These are phyloP conservation scores for Zygothrica quintamaculata DNA, from an alignment of 2,888 invertebrate species.

Conservation along the genomic window DNA sequence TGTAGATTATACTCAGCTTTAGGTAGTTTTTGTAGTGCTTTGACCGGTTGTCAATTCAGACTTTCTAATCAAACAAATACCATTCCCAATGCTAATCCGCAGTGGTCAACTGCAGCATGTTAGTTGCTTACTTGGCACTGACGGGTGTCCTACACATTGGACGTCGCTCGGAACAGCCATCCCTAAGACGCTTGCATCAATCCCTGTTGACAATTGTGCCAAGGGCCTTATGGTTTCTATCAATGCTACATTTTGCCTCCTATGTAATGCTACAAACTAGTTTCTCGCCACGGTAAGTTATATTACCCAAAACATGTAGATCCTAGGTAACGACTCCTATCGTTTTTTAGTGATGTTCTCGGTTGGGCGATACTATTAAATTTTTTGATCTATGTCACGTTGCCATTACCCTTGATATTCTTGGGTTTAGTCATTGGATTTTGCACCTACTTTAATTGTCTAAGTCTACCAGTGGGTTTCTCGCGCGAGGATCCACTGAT, in stretches of 20 bases:
- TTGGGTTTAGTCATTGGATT: slow-evolving; percentile 87
- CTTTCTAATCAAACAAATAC: not conserved
- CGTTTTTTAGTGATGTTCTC: slow-evolving; percentile 86
- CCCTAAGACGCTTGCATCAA: slow-evolving; percentile 58
- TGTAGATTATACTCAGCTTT: no score
- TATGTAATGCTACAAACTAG: slow-evolving; percentile 87
- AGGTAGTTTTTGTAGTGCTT: no score
- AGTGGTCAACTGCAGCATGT: slow-evolving; percentile 65
- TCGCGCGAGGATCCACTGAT: slow-evolving; percentile 86
- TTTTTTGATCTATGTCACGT: slow-evolving; percentile 90
- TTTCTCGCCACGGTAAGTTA: slow-evolving; percentile 83
- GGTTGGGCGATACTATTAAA: slow-evolving; percentile 90
- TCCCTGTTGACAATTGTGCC: slow-evolving; percentile 64
- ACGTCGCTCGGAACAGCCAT: slow-evolving; percentile 54
- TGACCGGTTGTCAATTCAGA: not conserved
- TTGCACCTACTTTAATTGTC: slow-evolving; percentile 87
- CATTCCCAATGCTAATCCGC: not conserved
- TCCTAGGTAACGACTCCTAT: not conserved
- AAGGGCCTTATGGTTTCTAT: slow-evolving; percentile 85
- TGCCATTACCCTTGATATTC: slow-evolving; percentile 88
- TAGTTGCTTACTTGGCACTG: slow-evolving; percentile 58
- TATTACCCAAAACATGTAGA: not conserved
- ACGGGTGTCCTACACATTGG: slow-evolving; percentile 65
- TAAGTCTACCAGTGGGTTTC: slow-evolving; percentile 86
- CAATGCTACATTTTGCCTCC: slow-evolving; percentile 87